Base-by-base conservation (phyloP, 2,888 invertebrate species). In the Meandrusa payeni region DNA sequence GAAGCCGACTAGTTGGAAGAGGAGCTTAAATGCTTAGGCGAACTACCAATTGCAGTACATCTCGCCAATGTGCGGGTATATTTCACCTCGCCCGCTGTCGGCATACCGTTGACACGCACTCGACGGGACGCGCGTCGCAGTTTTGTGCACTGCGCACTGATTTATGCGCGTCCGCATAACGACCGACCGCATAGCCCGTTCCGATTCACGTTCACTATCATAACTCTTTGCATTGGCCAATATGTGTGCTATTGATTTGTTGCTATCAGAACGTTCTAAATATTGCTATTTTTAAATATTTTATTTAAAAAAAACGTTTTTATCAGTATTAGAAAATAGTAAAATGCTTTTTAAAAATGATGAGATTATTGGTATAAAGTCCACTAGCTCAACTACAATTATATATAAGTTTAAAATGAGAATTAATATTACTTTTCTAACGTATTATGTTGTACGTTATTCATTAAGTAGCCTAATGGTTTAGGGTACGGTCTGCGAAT, bases 101-200 rank as follows among this genome's bases (percentile, higher is more conserved):
- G 69, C 66, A 60, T 64, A 64, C 58, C 61, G 62, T 59, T 72
- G 74, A 72, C 73, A 68, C 57, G 69, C 69, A 67, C 64, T 66
- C 69, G 66, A 71, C 69, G 61, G 60, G 54, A 54, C 52, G 56
- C 57, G 51, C 55, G 62, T 59, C 65, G 69, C 67, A 70, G 69
- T 72, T 75, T 73, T 72, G 71, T 70, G 65, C 75, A 69, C 40
- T 65, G 66, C 63, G 58, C 69, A 59, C 61, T 75, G 81, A 80
- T 80, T 80, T 81, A 81, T 79, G 67, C 67, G 55, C 45, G 52
- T 59, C 68, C 64, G 67, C 75, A 70, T 69, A 51, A 54, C 45
- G 47, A 42, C 36, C 45, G 46, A 44, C 28, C 36, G 41, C 39
- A 23, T 31, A 24, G 15, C 27, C 11, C 10, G 19, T 7, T 27